Evolutionary conservation across 2,888 invertebrate species (phyloP).

Genomic region (Caenorhabditis sp.): DNA sequence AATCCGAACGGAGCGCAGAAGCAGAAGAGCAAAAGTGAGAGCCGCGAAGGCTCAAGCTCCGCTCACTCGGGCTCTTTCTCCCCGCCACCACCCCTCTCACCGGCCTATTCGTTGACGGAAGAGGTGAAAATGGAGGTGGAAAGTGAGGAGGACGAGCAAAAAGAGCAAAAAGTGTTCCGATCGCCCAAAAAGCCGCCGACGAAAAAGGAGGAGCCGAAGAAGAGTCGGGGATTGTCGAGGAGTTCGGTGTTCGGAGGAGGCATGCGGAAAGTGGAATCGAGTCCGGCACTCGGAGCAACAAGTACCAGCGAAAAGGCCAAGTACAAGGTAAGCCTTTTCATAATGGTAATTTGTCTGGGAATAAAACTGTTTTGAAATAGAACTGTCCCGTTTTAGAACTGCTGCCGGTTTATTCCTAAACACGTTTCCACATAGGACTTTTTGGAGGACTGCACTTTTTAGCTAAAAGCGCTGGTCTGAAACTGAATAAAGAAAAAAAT

Average conservation of each 20-base stretch:
- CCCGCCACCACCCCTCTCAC: conserved; percentile 33
- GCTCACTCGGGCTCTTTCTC: conserved; percentile 4
- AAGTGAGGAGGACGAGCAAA: neutral
- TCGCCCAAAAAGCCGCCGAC: neutral
- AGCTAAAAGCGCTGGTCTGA: too few relatives aligned
- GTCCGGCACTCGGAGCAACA: neutral
- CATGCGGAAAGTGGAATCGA: neutral
- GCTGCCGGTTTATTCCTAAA: too few relatives aligned
- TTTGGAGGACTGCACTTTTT: too few relatives aligned
- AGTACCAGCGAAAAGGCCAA: neutral
- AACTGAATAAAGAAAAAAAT: neutral
- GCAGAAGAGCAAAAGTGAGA: neutral
- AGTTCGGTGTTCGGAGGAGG: too few relatives aligned
- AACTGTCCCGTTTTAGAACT: too few relatives aligned
- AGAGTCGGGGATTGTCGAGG: too few relatives aligned
- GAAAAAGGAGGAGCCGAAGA: conserved; percentile 4
- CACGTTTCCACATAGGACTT: too few relatives aligned
- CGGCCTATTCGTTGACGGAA: conserved; percentile 17
- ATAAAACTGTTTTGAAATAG: too few relatives aligned
- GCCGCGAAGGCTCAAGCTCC: neutral
- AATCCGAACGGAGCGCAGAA: neutral
- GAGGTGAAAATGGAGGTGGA: conserved; percentile 7
- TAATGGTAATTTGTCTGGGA: too few relatives aligned
- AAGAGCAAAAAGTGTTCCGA: neutral
- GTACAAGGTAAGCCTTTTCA: conserved; percentile 15